Percentiles rank a stretch among this genome's conserved stretches.
These are phyloP conservation scores for Oryzias dopingdopingensis DNA, from an alignment of 2,797 vertebrate genomes.

Conservation along the genomic window DNA sequence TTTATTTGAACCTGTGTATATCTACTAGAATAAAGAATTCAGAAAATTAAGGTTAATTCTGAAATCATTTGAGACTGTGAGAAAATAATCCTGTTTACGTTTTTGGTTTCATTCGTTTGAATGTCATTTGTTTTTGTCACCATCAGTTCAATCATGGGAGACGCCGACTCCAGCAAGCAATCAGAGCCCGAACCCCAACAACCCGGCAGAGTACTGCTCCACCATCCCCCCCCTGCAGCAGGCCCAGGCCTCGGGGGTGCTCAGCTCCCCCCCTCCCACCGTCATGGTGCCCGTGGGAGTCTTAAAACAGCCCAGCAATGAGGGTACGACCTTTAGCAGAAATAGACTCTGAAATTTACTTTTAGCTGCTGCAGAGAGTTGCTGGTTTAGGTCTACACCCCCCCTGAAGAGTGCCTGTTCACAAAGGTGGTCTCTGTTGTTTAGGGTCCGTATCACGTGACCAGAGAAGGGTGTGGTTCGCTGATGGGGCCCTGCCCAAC, in stretches of 20 bases:
- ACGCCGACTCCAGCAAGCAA: conserved; percentile 82
- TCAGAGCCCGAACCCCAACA: conserved; percentile 98
- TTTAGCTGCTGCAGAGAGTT: conserved; percentile 5
- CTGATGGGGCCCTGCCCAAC: conserved; percentile 94
- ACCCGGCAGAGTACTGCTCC: conserved; percentile 98
- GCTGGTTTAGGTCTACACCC: neutral
- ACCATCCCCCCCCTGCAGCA: conserved; percentile 98
- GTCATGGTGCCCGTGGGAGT: conserved; percentile 99
- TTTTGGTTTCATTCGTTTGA: neutral
- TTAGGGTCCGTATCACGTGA: conserved; percentile 84
- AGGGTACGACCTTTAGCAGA: conserved; percentile 77
- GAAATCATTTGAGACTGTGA: no score
- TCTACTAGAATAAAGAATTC: no score
- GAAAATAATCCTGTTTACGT: no score
- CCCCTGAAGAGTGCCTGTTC: neutral
- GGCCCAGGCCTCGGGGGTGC: conserved; percentile 93
- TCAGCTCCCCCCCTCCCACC: conserved; percentile 95
- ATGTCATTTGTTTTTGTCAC: conserved; percentile 2
- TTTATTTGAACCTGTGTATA: no score
- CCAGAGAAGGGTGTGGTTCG: conserved; percentile 96
- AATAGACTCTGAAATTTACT: conserved; percentile 6
- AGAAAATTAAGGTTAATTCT: no score
- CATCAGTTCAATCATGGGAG: conserved; percentile 90
- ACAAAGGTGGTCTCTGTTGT: neutral
- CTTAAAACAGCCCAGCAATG: conserved; percentile 90